Evolutionary conservation across 2,113 vertebrate species (phyloP).

Genomic region (Morone chrysops): DNA sequence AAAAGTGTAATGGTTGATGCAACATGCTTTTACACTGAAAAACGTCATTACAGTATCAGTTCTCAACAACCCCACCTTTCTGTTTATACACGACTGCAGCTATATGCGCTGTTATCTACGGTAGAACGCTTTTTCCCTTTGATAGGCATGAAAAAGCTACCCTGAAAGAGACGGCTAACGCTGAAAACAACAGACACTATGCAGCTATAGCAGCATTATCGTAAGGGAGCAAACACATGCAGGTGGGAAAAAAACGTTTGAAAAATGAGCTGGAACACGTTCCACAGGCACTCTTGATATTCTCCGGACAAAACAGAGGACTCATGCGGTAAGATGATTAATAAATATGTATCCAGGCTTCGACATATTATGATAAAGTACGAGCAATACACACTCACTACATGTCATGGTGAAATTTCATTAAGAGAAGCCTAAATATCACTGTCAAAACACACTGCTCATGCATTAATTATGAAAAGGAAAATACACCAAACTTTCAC

Average conservation of each 20-base stretch:
- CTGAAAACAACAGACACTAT: constrained; percentile 38
- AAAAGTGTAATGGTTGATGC: constrained; percentile 6
- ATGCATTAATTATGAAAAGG: constrained; percentile 71
- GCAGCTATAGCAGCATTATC: constrained; percentile 20
- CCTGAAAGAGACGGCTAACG: constrained; percentile 21
- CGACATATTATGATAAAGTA: constrained; percentile 55
- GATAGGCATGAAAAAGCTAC: constrained; percentile 27
- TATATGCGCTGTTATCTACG: constrained; percentile 18
- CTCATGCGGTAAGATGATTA: constrained; percentile 35
- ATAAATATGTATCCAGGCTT: constrained; percentile 51
- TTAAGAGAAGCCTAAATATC: constrained; percentile 65
- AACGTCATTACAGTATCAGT: not conserved
- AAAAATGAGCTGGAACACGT: constrained; percentile 41
- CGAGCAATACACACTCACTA: constrained; percentile 44
- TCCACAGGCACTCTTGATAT: constrained; percentile 43
- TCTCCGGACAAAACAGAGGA: constrained; percentile 59
- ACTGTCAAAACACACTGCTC: constrained; percentile 66
- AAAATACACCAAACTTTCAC: constrained; percentile 61
- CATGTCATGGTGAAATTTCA: constrained; percentile 53
- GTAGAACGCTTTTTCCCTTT: constrained; percentile 16
- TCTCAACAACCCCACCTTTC: constrained; percentile 4
- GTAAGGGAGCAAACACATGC: constrained; percentile 21
- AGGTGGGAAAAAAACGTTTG: constrained; percentile 10
- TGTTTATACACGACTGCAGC: constrained; percentile 24
- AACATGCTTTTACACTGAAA: constrained; percentile 36